phyloP scores from a whole-genome alignment of 2,888 invertebrate genomes.

The Oscheius myriophilus region DNA sequence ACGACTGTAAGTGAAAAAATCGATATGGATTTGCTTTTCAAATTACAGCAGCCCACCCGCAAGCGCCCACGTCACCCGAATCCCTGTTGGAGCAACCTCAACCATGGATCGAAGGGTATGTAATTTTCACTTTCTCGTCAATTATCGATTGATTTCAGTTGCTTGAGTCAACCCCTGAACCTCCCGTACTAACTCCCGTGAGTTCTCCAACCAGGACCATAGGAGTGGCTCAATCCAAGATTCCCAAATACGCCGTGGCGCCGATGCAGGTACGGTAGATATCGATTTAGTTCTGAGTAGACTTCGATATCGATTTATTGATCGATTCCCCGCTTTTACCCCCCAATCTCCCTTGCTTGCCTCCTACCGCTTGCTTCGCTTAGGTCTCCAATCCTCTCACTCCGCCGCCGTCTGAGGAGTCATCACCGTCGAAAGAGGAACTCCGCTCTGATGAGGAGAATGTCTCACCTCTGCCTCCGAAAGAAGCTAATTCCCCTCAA shows the following conservation, averaged over 20 bases:
- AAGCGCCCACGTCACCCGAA: conserved; percentile 26
- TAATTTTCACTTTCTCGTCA: neutral
- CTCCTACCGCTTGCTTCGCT: conserved; percentile 18
- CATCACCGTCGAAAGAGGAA: conserved; percentile 20
- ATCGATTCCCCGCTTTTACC: neutral
- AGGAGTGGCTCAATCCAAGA: neutral
- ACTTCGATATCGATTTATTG: neutral
- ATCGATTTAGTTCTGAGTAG: neutral
- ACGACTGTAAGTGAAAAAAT: conserved; percentile 1
- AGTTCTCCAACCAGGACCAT: conserved; percentile 11
- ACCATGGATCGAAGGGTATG: conserved; percentile 10
- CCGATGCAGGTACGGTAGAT: conserved; percentile 22
- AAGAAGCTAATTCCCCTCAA: neutral
- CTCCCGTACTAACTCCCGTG: conserved; percentile 6
- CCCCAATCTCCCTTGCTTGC: conserved; percentile 4
- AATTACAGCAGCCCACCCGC: conserved; percentile 19
- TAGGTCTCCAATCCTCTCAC: conserved; percentile 23
- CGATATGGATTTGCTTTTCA: neutral
- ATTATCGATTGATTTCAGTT: neutral
- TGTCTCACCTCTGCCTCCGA: conserved; percentile 3
- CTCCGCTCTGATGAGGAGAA: conserved; percentile 17
- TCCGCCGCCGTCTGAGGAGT: conserved; percentile 23
- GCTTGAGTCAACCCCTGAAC: neutral
- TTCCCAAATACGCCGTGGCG: conserved; percentile 30
- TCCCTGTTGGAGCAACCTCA: conserved; percentile 24